These are phyloP conservation scores for Pseudonaja textilis DNA, from an alignment of 2,113 vertebrate species.

Conservation along the genomic window DNA sequence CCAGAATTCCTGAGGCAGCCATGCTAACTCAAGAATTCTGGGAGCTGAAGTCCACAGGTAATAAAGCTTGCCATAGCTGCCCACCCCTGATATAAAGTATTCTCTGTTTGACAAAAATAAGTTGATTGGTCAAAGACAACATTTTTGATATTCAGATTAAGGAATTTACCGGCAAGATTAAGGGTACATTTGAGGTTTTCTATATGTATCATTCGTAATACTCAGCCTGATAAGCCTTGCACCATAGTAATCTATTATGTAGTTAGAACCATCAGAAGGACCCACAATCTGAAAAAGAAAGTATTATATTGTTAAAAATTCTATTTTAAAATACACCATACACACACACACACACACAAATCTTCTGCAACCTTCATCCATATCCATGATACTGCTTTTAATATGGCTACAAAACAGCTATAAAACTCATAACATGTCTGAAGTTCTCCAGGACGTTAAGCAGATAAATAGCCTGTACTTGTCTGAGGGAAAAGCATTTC, in stretches of 20 bases:
- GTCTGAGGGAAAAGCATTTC: neutral
- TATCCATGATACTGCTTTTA: neutral
- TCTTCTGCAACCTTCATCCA: neutral
- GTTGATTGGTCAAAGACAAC: neutral
- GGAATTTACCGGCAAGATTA: conserved; percentile 64
- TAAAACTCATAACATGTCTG: neutral
- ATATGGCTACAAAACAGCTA: neutral
- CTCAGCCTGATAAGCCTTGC: conserved; percentile 86
- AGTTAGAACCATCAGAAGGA: conserved; percentile 92
- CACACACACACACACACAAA: neutral
- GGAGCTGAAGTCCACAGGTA: neutral
- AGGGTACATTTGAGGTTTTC: conserved; percentile 88
- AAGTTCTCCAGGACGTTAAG: neutral
- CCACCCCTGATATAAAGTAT: neutral
- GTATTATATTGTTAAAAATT: neutral
- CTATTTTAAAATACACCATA: neutral
- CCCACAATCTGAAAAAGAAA: conserved; percentile 85
- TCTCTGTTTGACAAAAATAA: neutral
- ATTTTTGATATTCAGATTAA: conserved; percentile 19
- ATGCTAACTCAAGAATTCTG: neutral
- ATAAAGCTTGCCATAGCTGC: neutral
- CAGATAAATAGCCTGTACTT: neutral
- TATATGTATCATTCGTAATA: conserved; percentile 93
- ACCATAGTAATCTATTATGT: conserved; percentile 98
- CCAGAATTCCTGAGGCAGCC: neutral